These are phyloP conservation scores for Peucedramus taeniatus DNA, from an alignment of 2,113 vertebrate species.

Conservation along the genomic window DNA sequence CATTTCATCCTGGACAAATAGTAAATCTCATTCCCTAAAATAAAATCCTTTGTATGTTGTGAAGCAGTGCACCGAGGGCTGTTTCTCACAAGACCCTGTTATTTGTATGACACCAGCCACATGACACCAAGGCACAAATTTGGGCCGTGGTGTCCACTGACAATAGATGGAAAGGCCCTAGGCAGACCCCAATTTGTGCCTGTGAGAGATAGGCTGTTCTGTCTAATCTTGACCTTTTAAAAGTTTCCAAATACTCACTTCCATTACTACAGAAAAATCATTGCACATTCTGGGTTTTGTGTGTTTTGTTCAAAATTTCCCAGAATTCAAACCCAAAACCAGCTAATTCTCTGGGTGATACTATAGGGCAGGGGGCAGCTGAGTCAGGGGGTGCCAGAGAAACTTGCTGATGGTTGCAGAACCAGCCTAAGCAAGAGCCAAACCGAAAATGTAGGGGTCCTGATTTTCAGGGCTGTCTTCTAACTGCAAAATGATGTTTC, in stretches of 20 bases:
- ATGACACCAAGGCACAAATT: not conserved
- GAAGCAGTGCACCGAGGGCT: not conserved
- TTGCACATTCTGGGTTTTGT: not conserved
- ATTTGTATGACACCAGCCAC: not conserved
- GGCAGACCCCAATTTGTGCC: slow-evolving; percentile 3
- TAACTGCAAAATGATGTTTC: not conserved
- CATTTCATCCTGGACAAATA: not conserved
- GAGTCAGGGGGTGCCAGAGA: accelerated
- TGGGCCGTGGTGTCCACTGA: not conserved
- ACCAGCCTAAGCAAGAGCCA: not conserved
- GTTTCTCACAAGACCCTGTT: not conserved
- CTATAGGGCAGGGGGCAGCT: not conserved
- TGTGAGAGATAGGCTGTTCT: slow-evolving; percentile 3
- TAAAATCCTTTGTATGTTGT: not conserved
- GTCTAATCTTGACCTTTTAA: slow-evolving; percentile 28
- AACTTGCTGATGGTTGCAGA: not conserved
- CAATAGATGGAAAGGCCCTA: not conserved
- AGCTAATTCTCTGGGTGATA: not conserved
- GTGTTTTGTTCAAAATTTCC: not conserved
- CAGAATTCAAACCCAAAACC: not conserved
- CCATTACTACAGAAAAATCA: not conserved
- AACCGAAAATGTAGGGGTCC: not conserved
- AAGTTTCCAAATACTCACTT: slow-evolving; percentile 15
- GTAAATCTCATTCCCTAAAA: slow-evolving; percentile 4
- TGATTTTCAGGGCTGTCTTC: not conserved